Percentiles rank a stretch among this genome's conserved stretches.
Evolutionary conservation across 2,797 vertebrate species (phyloP).

Genomic region (Streptopelia turtur): DNA sequence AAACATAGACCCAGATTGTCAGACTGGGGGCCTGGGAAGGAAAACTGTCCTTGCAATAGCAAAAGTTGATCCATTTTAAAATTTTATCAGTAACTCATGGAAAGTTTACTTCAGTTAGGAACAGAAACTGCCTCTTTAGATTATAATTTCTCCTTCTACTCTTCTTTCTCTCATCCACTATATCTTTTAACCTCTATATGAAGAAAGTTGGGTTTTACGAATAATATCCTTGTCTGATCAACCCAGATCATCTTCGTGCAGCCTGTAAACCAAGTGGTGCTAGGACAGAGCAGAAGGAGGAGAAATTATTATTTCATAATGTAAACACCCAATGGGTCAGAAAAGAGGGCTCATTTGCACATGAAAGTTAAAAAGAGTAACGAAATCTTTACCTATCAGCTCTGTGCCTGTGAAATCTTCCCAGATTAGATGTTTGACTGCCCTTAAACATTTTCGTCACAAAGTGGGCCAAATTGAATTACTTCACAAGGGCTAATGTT

Average conservation of each 20-base stretch:
- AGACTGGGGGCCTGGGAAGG: background rate
- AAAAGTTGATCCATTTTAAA: background rate
- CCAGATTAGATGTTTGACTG: background rate
- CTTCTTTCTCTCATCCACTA: background rate
- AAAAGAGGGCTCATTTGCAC: background rate
- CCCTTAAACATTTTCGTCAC: background rate
- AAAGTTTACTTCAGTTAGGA: background rate
- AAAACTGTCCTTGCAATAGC: background rate
- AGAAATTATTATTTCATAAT: background rate
- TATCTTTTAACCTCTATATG: background rate
- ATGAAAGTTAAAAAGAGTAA: background rate
- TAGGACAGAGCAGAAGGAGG: background rate
- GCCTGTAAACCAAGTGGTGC: background rate
- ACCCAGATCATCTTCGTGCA: background rate
- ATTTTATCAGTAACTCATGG: background rate
- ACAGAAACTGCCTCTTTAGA: background rate
- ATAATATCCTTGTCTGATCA: background rate
- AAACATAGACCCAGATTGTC: background rate
- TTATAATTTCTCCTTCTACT: background rate
- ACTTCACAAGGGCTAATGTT: accelerated
- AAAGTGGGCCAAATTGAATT: background rate
- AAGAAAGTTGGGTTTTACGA: background rate
- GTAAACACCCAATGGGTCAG: background rate
- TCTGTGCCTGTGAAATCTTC: background rate
- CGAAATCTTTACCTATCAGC: background rate